A percentile compares a stretch with the other conserved stretches of the same genome.
These are phyloP conservation scores for Iphiclides podalirius DNA, from an alignment of 2,888 invertebrate species.

Conservation along the genomic window DNA sequence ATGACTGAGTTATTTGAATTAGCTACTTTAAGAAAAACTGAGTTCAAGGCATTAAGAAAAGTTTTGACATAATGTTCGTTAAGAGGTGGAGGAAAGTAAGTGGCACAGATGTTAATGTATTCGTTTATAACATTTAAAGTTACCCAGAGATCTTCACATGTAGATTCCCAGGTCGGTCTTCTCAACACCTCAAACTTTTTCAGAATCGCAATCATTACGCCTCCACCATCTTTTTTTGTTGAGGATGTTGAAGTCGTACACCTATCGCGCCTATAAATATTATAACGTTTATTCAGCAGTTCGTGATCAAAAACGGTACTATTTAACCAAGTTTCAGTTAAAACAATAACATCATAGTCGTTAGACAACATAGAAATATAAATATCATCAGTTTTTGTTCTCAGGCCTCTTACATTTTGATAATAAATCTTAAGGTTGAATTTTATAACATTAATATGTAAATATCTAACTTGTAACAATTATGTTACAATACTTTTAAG, in stretches of 20 bases:
- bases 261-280: conserved; percentile 6
- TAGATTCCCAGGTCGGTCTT: too few species aligned
- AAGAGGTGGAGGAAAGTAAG: too few species aligned
- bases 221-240: not conserved
- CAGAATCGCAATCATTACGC: not conserved
- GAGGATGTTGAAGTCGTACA: too few species aligned
- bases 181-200: not conserved
- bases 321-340: conserved; percentile 14
- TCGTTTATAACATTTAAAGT: too few species aligned
- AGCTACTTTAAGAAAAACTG: too few species aligned
- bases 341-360: conserved; percentile 9
- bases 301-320: conserved; percentile 3
- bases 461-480: not conserved
- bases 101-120: too few species aligned
- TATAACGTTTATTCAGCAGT: conserved; percentile 7
- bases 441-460: not conserved
- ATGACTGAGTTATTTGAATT: too few species aligned
- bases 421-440: not conserved
- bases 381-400: not conserved
- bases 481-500: not conserved
- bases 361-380: not conserved
- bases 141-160: too few species aligned
- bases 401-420: not conserved
- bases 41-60: too few species aligned
- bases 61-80: too few species aligned